Base-by-base conservation (phyloP, 2,888 invertebrate species). In the Zootermopsis nevadensis region DNA sequence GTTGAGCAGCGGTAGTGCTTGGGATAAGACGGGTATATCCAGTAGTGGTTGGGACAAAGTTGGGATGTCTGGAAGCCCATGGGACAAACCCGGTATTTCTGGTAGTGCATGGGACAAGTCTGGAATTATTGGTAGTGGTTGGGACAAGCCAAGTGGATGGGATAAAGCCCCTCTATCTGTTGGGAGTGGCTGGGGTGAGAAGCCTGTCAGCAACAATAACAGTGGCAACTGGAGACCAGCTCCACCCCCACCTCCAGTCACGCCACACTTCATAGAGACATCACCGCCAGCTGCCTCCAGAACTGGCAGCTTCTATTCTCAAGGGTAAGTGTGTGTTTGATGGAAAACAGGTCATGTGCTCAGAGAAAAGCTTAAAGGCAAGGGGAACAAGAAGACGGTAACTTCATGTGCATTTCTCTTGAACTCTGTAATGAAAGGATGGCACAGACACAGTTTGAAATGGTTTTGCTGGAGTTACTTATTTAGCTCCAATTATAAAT, bases 221-320 rank as follows among this genome's bases (percentile, higher is more conserved):
- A 0, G 92, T 91, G 0, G 92, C 91, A 0, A 91, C 91, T 7
- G 92, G 92, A 83, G 85, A 6, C 93, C 93, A 15, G 93, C 89
- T 66, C 93, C 90, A 33, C 93, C 91, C 22, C 93, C 93, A 0
- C 95, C 95, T 66, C 95, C 95, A 33, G 88, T 91, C 1, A 89
- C 90, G 55, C 90, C 91, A 72, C 86, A 86, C 74, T 85, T 86
- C 85, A 67, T 86, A 85, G 84, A 86, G 86, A 66, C 84, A 79
- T 53, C 83, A 80, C 66, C 85, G 31, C 67, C 72, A 33, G 72
- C 84, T 12, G 90, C 90, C 19, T 90, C 90, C 1, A 87, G 91
- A 83, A 89, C 90, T 35, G 90, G 89, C 85, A 90, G 90, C 87
- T 89, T 90, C 85, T 91, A 91, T 85, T 90, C 89, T 83, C 90